These are phyloP conservation scores for Chironomus striatipennis DNA, from an alignment of 1,140 invertebrate genomes.

Conservation along the genomic window DNA sequence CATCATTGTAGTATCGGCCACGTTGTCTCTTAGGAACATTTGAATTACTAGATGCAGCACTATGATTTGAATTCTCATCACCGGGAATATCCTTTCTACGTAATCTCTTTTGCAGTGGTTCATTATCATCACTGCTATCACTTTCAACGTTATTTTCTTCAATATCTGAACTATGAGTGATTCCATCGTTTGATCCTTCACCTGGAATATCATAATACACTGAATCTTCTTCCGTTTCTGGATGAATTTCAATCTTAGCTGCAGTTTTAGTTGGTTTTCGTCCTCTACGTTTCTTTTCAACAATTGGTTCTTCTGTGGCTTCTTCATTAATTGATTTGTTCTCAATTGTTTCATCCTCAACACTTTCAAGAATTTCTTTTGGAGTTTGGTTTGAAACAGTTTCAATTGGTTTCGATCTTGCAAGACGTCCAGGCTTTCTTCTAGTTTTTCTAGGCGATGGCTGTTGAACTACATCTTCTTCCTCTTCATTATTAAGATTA, in stretches of 20 bases:
- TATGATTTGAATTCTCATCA: not conserved
- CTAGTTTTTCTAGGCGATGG: not conserved
- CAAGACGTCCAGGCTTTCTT: not conserved
- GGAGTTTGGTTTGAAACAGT: too few relatives aligned
- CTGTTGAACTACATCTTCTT: too few relatives aligned
- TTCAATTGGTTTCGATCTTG: not conserved
- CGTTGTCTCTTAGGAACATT: not conserved
- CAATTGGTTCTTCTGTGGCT: not conserved
- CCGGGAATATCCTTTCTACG: not conserved
- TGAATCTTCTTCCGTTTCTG: constrained; percentile 20
- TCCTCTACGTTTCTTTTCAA: not conserved
- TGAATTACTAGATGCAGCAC: not conserved
- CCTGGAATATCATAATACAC: constrained; percentile 7
- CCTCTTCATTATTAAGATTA: too few relatives aligned
- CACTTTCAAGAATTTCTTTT: not conserved
- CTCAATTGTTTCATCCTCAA: not conserved
- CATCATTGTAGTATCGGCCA: not conserved
- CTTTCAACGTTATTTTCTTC: not conserved
- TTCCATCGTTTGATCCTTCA: constrained; percentile 11
- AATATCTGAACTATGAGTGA: not conserved
- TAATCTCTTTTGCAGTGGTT: not conserved
- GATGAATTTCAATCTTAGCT: not conserved
- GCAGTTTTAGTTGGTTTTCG: not conserved
- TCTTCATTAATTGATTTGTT: not conserved
- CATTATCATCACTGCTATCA: not conserved